A percentile compares a stretch with the other conserved stretches of the same genome.
These are phyloP conservation scores for Tipula vernalis DNA, from an alignment of 2,888 invertebrate genomes.

Conservation along the genomic window DNA sequence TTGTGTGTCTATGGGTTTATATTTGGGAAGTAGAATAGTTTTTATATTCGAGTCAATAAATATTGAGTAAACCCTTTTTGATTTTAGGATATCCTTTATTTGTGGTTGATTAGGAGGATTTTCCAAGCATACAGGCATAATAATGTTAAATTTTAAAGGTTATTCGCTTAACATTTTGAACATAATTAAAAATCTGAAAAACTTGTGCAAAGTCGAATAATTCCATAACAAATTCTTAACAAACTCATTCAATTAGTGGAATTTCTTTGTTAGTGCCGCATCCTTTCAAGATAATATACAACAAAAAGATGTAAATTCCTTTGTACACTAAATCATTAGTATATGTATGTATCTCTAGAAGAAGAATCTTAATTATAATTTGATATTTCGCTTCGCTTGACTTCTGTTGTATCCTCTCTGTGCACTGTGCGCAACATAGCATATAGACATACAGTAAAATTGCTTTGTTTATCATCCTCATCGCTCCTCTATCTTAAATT, in stretches of 20 bases:
- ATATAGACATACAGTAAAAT: too few relatives aligned
- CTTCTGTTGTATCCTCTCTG: background rate
- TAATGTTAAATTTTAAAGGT: too few relatives aligned
- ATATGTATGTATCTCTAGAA: background rate
- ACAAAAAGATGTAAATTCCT: background rate
- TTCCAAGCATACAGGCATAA: too few relatives aligned
- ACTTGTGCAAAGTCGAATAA: background rate
- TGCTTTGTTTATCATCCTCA: too few relatives aligned
- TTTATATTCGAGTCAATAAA: background rate
- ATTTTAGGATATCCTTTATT: background rate
- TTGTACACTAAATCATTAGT: background rate
- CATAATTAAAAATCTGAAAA: background rate
- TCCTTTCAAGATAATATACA: too few relatives aligned
- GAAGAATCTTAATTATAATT: background rate
- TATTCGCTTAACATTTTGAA: background rate
- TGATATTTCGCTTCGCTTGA: background rate
- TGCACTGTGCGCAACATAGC: too few relatives aligned
- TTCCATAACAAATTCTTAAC: background rate
- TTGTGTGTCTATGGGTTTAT: too few relatives aligned
- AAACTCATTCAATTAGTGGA: background rate
- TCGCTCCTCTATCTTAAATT: too few relatives aligned
- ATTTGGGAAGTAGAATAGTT: background rate
- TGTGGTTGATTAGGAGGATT: background rate
- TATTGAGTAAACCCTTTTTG: background rate
- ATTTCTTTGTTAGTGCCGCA: background rate